Conservation (phyloP, 2,888 invertebrate genomes). For the Sinotaia quadrata region DNA sequence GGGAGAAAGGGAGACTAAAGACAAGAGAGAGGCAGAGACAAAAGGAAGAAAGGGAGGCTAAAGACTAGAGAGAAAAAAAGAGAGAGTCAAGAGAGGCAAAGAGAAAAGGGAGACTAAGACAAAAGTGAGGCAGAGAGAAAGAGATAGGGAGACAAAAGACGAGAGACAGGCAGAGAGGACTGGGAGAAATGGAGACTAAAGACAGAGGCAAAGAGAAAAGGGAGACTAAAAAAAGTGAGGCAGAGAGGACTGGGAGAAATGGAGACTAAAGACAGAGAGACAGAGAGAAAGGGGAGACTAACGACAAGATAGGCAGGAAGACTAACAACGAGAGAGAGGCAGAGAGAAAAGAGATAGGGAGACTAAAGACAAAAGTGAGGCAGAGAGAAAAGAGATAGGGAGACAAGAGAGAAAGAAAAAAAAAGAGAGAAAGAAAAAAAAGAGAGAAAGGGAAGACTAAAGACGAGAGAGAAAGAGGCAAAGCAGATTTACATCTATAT, state of each 20-base stretch:
- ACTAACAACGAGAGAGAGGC: conserved; percentile 9
- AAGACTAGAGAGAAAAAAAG: too few species aligned
- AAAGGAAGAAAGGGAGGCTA: too few species aligned
- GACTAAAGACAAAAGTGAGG: background rate
- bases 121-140: too few species aligned
- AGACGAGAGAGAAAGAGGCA: background rate
- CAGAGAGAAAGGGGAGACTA: background rate
- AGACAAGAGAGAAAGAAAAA: conserved; percentile 2
- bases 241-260: background rate
- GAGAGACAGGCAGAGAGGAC: too few species aligned
- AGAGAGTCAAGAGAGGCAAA: too few species aligned
- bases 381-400: background rate
- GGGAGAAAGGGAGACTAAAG: too few species aligned
- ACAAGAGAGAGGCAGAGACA: too few species aligned
- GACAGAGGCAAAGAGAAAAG: background rate
- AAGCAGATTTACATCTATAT: too few species aligned
- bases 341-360: background rate
- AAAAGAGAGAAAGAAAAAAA: background rate
- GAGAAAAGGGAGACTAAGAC: too few species aligned
- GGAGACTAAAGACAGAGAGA: background rate
- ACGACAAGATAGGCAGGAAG: conserved; percentile 1
- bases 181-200: too few species aligned
- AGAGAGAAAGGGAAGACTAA: background rate
- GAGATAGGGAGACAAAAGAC: too few species aligned
- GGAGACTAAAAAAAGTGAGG: background rate